phyloP scores from a whole-genome alignment of 1,140 invertebrate species.

The Hestina assimilis region DNA sequence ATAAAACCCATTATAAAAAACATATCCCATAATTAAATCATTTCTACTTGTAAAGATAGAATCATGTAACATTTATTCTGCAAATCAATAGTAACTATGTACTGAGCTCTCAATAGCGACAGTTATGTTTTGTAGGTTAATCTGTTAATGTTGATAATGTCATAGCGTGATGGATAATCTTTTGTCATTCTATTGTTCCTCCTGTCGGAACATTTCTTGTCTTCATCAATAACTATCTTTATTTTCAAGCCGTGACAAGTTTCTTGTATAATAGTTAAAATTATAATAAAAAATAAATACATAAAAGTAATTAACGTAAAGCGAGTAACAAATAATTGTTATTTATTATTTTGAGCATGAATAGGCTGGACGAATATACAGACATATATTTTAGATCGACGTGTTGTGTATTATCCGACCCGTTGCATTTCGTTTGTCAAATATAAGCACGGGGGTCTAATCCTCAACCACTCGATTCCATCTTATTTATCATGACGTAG shows the following conservation, averaged over 20 bases:
- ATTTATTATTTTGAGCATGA: too few relatives aligned
- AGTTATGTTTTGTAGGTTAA: conserved; percentile 25
- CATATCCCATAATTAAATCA: too few relatives aligned
- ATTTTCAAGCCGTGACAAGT: conserved; percentile 18
- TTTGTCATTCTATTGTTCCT: conserved; percentile 25
- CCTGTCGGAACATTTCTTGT: conserved; percentile 25
- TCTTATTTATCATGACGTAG: too few relatives aligned
- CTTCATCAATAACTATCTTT: conserved; percentile 16
- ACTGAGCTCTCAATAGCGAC: conserved; percentile 22
- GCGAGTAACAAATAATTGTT: too few relatives aligned
- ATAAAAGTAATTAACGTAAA: not conserved
- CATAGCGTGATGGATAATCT: conserved; percentile 24
- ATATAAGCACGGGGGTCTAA: too few relatives aligned
- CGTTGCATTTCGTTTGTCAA: too few relatives aligned
- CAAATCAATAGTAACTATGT: not conserved
- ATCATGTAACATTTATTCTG: not conserved
- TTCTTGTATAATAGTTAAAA: conserved; percentile 9
- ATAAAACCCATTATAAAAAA: too few relatives aligned
- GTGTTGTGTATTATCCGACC: too few relatives aligned
- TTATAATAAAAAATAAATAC: not conserved
- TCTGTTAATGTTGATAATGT: conserved; percentile 20
- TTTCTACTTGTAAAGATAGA: not conserved
- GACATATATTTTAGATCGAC: too few relatives aligned
- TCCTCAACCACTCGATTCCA: too few relatives aligned
- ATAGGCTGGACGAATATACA: too few relatives aligned